Evolutionary conservation across 1,140 invertebrate species (phyloP), one percentile per base, ranked within the genome.

Genomic region (Oncopodura yosiiana): DNA sequence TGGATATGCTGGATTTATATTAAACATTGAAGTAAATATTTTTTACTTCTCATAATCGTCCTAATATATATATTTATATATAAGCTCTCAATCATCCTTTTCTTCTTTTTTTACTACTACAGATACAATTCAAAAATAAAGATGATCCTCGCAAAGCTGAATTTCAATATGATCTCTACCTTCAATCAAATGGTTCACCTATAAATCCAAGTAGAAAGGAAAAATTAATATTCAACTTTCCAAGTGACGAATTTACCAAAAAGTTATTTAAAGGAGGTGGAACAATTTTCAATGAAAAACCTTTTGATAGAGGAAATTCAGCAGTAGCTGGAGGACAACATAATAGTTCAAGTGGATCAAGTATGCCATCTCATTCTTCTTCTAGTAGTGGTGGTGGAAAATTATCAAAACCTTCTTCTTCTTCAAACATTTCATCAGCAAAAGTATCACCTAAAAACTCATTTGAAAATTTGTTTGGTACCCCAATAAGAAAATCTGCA

Each of bases 1-100:
- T 6, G 94, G 94, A 2, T 96, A 96, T 78, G 93, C 90, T 51
- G 88, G 92, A 16, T 97, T 97, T 69, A 75, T 78, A 36, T 74
- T 96, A 42, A 84, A 84, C 2, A 92, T 97, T 65, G 87, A 94
- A 63, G 82, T 97, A 49, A 84, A 88, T 30, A 39, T 2, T 36
- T 36, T 34, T 21, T 34, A 14, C 19, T 30, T 37, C 26, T 2
- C 12, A 6, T 23, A 19, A 41, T 8, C 26, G n/a, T n/a, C n/a
- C n/a, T n/a, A n/a, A n/a, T n/a, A n/a, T n/a, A n/a, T n/a, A n/a
- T n/a, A n/a, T n/a, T n/a, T n/a, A n/a, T n/a, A n/a, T n/a, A n/a
- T 24, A 23, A 12, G 16, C 18, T 9, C 38, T 24, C n/a, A 30
- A 36, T 36, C n/a, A 49, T 46, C n/a, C 27, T 12, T 39, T 48